Evolutionary conservation across 2,113 vertebrate genomes (phyloP), one percentile per base, ranked within the genome.

Genomic region (Mesitornis unicolor): DNA sequence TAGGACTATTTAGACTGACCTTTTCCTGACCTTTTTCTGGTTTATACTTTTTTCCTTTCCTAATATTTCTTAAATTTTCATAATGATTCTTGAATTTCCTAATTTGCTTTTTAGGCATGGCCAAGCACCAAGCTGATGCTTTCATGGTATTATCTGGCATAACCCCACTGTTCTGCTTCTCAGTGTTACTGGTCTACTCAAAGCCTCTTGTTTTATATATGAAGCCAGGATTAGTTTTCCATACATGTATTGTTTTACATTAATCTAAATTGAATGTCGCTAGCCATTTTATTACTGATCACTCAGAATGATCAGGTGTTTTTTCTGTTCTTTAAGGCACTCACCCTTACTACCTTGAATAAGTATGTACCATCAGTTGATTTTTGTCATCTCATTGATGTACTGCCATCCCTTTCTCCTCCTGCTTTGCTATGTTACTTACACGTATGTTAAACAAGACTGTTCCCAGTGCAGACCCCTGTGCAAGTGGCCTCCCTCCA

Each of bases 171-270:
- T 81, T 93, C 38, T 84, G 38, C 47, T 75, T 33, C 47, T 81
- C 51, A 42, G 56, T 70, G 42, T 91, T 81, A 42, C 59, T 36
- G 36, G 78, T 63, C 56, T 74, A 5, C 84, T 74, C 31, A 42
- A 54, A 59, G 22, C 73, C 54, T 96, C 64, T 93, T 96, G 87
- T 93, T 94, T 96, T 84, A 89, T 87, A 87, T 65, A 91, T 96
- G 96, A 95, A 95, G 69, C 51, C 42, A 67, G 87, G 84, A 75
- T 89, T 94, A 42, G 84, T 69, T 94, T 97, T 89, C 91, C 33
- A 67, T 81, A 81, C 2, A 0, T 93, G 77, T 93, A 94, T 94
- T 29, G 0, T 84, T 97, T 94, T 94, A 93, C 92, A 4, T 89
- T 29, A 84, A 82, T 91, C 73, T 84, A 54, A 87, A 92, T 70